phyloP scores from a whole-genome alignment of 35 echinoderm and acorn worm species.

The Apostichopus japonicus region DNA sequence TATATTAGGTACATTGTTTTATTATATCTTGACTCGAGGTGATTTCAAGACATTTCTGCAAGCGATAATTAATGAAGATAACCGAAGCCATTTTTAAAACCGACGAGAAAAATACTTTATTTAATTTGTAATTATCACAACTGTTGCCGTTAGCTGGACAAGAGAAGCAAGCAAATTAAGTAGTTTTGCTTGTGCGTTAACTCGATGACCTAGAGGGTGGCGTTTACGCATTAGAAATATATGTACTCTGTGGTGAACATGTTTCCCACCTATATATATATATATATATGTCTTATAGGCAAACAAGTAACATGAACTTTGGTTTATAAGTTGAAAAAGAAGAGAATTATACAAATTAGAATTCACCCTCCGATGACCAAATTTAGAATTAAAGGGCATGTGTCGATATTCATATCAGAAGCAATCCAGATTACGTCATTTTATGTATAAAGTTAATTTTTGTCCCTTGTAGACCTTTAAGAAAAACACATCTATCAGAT shows the following conservation, averaged over 20 bases:
- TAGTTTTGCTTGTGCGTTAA: neutral
- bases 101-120: neutral
- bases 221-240: neutral
- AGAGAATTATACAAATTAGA: neutral
- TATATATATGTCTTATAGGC: neutral
- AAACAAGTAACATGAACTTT: neutral
- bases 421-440: too few species aligned
- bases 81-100: neutral
- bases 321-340: neutral
- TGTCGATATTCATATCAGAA: neutral
- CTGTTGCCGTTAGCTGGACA: neutral
- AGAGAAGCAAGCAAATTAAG: neutral
- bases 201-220: neutral
- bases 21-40: neutral
- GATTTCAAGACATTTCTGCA: conserved; percentile 8
- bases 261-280: too few species aligned
- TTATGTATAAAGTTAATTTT: too few species aligned
- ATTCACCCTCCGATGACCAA: neutral
- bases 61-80: conserved; percentile 38
- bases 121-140: conserved; percentile 7
- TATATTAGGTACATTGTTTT: neutral
- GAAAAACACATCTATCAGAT: too few species aligned
- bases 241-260: neutral
- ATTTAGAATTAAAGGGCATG: neutral
- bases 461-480: too few species aligned